A percentile compares a stretch with the other conserved stretches of the same genome.
Conservation (phyloP, 2,797 vertebrate genomes). For the Gallinago stenura region DNA sequence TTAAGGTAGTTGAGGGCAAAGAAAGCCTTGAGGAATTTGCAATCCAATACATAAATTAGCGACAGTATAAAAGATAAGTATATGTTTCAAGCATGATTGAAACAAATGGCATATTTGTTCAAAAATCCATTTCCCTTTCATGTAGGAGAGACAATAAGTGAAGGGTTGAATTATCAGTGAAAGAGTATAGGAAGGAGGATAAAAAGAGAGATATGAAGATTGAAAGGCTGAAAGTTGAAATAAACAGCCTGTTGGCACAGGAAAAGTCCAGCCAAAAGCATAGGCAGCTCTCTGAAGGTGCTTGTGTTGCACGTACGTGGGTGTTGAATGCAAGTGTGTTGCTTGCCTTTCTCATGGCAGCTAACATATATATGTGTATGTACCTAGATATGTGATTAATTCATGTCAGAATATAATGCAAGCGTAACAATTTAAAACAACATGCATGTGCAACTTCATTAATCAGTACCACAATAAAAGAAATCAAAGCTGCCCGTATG, state of each 20-base stretch:
- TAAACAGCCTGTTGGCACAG: neutral
- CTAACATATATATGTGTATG: neutral
- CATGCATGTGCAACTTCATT: neutral
- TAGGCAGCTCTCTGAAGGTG: neutral
- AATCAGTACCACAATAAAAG: neutral
- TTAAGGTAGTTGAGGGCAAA: neutral
- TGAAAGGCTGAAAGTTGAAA: neutral
- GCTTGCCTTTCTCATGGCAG: neutral
- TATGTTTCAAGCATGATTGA: neutral
- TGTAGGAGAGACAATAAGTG: neutral
- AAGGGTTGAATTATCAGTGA: neutral
- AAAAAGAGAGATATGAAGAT: neutral
- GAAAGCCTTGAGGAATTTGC: neutral
- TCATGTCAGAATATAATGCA: neutral
- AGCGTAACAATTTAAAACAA: neutral
- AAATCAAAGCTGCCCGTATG: neutral
- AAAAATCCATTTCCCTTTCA: conserved; percentile 13
- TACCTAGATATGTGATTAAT: neutral
- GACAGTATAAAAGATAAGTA: neutral
- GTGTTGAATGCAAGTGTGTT: neutral
- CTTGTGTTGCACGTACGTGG: too few relatives aligned
- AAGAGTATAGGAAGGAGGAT: neutral
- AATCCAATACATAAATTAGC: neutral
- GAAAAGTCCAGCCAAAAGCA: neutral
- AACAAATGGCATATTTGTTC: neutral